Evolutionary conservation across 2,797 vertebrate genomes (phyloP), one percentile per base, ranked within the genome.

Genomic region (Spheniscus humboldti): DNA sequence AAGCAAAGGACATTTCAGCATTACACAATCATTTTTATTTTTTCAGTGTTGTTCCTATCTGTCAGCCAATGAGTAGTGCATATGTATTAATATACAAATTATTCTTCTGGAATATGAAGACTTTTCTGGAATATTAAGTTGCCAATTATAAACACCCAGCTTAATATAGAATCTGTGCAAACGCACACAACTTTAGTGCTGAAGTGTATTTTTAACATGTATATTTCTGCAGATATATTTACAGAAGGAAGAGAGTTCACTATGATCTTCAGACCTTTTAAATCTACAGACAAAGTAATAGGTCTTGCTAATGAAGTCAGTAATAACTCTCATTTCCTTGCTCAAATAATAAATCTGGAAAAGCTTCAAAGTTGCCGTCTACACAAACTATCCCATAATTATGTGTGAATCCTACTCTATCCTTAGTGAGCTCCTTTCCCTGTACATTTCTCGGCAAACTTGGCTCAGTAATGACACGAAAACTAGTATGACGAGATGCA

Each of bases 61-160:
- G 73, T 90, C 81, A 86, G 18, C 47, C 60, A 62, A 74, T 57
- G 19, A 92, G 45, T 25, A 91, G 17, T 12, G 10, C 22, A 48
- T 17, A 85, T 81, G 85, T 87, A 97, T 94, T 93, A 92, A 92
- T 53, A 94, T 45, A 78, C 33, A 11, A 92, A 95, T 78, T 78
- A 86, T 75, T 92, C 35, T 94, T 92, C 86, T 75, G 31, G 86
- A 97, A 94, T 91, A 96, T 37, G 28, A 96, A 88, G 45, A 83
- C 14, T 47, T 93, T 84, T 68, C 84, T 78, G 13, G 1, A 75
- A 88, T 84, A 94, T n/a, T 96, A 60, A 67, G 59, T 94, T 90
- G 74, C 33, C 84, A 52, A 76, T 52, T 95, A 94, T 74, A 93
- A 96, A 94, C 48, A 64, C 55, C 55, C 30, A 62, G 50, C 78